phyloP scores from a whole-genome alignment of 2,888 invertebrate genomes.

The Azorinus chamasolen region DNA sequence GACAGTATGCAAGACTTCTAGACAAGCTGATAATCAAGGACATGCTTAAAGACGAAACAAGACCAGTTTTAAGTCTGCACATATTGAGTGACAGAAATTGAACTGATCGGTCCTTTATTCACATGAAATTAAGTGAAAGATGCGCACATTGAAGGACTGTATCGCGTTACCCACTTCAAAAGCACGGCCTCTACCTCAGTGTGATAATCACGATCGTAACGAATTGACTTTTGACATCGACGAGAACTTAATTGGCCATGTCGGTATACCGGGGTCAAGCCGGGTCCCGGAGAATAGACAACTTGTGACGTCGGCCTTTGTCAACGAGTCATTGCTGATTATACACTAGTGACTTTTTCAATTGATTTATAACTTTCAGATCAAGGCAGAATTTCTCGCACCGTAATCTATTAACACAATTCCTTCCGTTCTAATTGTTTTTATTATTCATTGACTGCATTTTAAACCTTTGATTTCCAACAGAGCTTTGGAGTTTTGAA shows the following conservation, averaged over 20 bases:
- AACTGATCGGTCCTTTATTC: conserved; percentile 38
- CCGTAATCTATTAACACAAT: no score
- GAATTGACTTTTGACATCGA: not conserved
- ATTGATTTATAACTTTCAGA: conserved; percentile 3
- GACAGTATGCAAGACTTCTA: no score
- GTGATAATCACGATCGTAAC: no score
- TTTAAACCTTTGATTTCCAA: no score
- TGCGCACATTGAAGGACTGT: conserved; percentile 39
- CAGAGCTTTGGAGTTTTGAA: no score
- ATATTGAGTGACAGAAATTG: conserved; percentile 29
- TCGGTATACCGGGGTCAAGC: conserved; percentile 16
- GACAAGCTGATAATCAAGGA: no score
- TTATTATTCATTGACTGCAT: no score
- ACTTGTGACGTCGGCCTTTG: not conserved
- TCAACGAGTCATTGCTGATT: not conserved
- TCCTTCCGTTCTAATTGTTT: no score
- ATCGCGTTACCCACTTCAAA: conserved; percentile 56
- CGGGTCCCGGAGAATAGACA: conserved; percentile 7
- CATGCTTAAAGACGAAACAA: no score
- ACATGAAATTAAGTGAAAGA: conserved; percentile 35
- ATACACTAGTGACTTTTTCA: not conserved
- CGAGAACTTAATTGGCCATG: conserved; percentile 36
- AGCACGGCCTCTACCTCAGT: not conserved
- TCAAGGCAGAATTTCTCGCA: no score
- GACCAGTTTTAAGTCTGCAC: no score